A percentile compares a stretch with the other conserved stretches of the same genome.
Evolutionary conservation across 2,113 vertebrate species (phyloP).

Genomic region (Phyllostomus hastatus): DNA sequence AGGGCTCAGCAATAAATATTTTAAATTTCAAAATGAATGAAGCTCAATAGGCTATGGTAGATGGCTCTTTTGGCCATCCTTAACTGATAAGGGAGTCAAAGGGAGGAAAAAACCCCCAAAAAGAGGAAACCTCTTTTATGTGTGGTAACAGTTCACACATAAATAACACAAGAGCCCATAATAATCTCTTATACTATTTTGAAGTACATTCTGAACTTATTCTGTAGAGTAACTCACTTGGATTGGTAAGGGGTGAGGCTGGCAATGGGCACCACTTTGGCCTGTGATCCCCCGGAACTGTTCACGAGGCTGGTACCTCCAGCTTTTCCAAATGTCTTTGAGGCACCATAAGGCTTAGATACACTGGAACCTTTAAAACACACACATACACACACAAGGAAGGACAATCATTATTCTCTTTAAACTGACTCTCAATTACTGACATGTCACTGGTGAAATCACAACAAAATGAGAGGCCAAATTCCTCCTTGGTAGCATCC

Average conservation of each 20-base stretch:
- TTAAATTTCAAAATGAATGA: constrained; percentile 30
- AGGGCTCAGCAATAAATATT: not conserved
- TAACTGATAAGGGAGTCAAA: not conserved
- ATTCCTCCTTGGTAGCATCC: not conserved
- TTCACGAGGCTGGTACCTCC: constrained; percentile 71
- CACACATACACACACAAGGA: constrained; percentile 24
- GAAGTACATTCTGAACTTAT: not conserved
- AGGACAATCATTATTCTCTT: not conserved
- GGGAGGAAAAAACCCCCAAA: not conserved
- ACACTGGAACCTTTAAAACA: constrained; percentile 74
- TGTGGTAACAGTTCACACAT: not conserved
- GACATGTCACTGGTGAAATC: not conserved
- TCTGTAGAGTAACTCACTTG: constrained; percentile 85
- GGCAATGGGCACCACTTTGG: constrained; percentile 94
- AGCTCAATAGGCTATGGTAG: not conserved
- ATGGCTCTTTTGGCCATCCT: not conserved
- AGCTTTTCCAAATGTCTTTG: constrained; percentile 84
- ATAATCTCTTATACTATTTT: not conserved
- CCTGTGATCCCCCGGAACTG: constrained; percentile 86
- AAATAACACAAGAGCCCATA: not conserved
- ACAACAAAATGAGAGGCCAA: not conserved
- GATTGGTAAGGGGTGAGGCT: constrained; percentile 98
- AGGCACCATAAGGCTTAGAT: constrained; percentile 78
- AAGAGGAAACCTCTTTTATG: not conserved
- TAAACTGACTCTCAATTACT: constrained; percentile 21